Evolutionary conservation across 2,797 vertebrate species (phyloP).

Genomic region (Mus minutoides): DNA sequence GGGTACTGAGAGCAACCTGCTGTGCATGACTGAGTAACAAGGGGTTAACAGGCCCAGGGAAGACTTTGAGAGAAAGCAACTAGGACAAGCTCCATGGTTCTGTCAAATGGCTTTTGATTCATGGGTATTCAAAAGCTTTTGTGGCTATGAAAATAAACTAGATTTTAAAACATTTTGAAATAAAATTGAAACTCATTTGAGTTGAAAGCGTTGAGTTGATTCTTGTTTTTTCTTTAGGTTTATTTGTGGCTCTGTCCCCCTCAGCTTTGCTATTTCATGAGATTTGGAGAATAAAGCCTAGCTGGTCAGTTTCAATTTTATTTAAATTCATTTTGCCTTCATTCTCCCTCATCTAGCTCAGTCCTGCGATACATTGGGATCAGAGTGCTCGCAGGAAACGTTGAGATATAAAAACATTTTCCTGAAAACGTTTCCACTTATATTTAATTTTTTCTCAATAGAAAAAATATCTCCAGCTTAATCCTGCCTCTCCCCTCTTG

Average conservation of each 20-base stretch:
- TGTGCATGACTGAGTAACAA: background rate
- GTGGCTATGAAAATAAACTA: slow-evolving; percentile 53
- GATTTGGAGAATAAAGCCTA: slow-evolving; percentile 43
- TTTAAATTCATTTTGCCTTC: slow-evolving; percentile 76
- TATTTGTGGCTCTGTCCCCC: background rate
- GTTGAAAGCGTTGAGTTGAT: slow-evolving; percentile 29
- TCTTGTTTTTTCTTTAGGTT: slow-evolving; percentile 59
- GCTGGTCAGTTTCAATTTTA: slow-evolving; percentile 78
- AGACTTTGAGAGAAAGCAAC: background rate
- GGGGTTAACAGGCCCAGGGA: background rate
- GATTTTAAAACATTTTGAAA: slow-evolving; percentile 61
- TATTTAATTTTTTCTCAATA: slow-evolving; percentile 79
- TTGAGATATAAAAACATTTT: slow-evolving; percentile 77
- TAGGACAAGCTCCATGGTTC: background rate
- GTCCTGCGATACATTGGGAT: slow-evolving; percentile 51
- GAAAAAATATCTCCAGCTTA: slow-evolving; percentile 75
- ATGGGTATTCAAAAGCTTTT: slow-evolving; percentile 38
- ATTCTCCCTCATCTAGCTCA: slow-evolving; percentile 73
- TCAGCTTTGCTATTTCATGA: slow-evolving; percentile 36
- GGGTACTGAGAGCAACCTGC: background rate
- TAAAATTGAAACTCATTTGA: slow-evolving; percentile 41
- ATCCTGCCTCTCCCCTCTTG: slow-evolving; percentile 64
- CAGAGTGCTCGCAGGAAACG: slow-evolving; percentile 69
- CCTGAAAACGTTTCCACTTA: slow-evolving; percentile 78
- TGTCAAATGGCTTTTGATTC: slow-evolving; percentile 1